Conservation (phyloP, 1,140 invertebrate species). For the Plodia interpunctella region DNA sequence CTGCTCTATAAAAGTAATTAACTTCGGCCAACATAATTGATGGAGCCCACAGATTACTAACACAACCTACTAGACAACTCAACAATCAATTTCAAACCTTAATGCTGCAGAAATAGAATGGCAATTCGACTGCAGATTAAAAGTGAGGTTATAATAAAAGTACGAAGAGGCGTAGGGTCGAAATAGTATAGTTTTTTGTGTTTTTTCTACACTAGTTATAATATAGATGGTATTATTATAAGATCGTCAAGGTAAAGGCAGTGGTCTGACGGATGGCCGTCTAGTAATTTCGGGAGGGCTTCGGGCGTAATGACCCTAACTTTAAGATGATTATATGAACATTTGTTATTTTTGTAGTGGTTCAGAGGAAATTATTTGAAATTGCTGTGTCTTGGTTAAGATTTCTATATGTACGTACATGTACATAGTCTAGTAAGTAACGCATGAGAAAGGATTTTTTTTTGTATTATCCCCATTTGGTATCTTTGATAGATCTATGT, state of each 20-base stretch:
- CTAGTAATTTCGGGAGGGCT: background rate
- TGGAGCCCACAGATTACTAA: background rate
- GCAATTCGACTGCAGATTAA: background rate
- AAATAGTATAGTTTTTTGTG: background rate
- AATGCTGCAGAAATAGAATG: background rate
- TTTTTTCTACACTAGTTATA: constrained; percentile 3
- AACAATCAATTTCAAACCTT: background rate
- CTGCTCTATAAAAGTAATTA: constrained; percentile 4
- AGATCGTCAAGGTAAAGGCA: background rate
- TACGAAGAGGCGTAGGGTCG: background rate
- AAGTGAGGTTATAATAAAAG: background rate
- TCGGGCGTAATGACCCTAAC: background rate
- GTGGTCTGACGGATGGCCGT: constrained; percentile 1
- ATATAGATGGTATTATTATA: constrained; percentile 1
- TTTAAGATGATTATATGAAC: background rate
- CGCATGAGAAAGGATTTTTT: background rate
- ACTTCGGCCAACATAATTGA: background rate
- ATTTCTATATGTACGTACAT: too few species aligned
- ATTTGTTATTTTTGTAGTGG: background rate
- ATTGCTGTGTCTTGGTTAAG: background rate
- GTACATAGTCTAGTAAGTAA: too few species aligned
- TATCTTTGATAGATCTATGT: too few species aligned
- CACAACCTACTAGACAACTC: background rate
- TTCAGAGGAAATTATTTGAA: background rate
- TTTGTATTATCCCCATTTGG: too few species aligned